Evolutionary conservation across 2,113 vertebrate genomes (phyloP).

Genomic region (Hiodon tergisus): DNA sequence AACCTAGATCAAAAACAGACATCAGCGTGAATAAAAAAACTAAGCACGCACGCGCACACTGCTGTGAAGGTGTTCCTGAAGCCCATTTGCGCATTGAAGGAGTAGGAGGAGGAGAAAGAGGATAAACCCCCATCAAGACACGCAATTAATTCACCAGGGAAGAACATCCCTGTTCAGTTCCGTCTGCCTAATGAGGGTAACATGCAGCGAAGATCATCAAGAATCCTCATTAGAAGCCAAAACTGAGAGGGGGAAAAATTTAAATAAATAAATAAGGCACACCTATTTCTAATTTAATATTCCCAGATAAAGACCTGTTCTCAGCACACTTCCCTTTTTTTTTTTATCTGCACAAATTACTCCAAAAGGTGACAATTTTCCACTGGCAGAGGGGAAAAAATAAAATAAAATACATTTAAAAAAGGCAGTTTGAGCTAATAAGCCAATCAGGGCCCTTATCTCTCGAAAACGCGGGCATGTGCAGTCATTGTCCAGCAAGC

Average conservation of each 20-base stretch:
- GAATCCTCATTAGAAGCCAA: slow-evolving; percentile 64
- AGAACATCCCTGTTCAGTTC: slow-evolving; percentile 61
- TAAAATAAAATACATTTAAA: background rate
- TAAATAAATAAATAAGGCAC: slow-evolving; percentile 55
- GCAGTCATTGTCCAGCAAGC: slow-evolving; percentile 19
- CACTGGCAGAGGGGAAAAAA: slow-evolving; percentile 23
- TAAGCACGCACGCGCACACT: background rate
- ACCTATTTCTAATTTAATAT: slow-evolving; percentile 61
- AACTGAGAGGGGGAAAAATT: slow-evolving; percentile 53
- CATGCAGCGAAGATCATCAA: slow-evolving; percentile 67
- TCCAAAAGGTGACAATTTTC: slow-evolving; percentile 50
- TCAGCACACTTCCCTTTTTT: slow-evolving; percentile 59
- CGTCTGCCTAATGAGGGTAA: slow-evolving; percentile 70
- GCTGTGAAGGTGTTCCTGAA: slow-evolving; percentile 11
- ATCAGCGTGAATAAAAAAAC: background rate
- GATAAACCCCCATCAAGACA: slow-evolving; percentile 47
- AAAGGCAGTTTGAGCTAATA: too few relatives aligned
- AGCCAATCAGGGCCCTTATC: too few relatives aligned
- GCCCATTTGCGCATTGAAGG: slow-evolving; percentile 28
- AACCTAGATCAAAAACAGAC: background rate
- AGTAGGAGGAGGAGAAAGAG: slow-evolving; percentile 42
- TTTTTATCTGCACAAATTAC: slow-evolving; percentile 61
- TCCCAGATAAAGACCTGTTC: slow-evolving; percentile 57
- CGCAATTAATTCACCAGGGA: slow-evolving; percentile 22
- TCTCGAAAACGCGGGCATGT: slow-evolving; percentile 5